Evolutionary conservation across 2,113 vertebrate genomes (phyloP), one percentile per base, ranked within the genome.

Genomic region (Amazona guildingii): DNA sequence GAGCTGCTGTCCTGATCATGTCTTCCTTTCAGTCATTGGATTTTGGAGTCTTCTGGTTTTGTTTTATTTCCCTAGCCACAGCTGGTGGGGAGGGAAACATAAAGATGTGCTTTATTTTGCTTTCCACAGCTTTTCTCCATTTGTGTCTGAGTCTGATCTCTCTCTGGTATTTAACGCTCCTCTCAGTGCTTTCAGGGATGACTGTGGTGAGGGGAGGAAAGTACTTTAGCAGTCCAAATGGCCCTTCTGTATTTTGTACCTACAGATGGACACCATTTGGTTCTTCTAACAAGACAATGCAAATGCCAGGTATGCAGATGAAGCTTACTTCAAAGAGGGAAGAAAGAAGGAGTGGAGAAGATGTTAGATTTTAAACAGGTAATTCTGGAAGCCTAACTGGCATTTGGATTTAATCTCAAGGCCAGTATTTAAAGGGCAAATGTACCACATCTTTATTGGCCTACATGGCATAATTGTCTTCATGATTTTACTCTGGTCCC

Each of bases 401-500:
- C 17, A 49, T 83, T 87, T 81, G 33, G 25, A 35, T 83, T 75
- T 43, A 69, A 68, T 77, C 73, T 55, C 2, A 2, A 93, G 64
- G 64, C 62, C 8, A 5, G 17, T 61, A 67, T 63, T 80, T 92
- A 80, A 92, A 87, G 59, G 70, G 59, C 48, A 81, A 92, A 92
- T 37, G 73, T 35, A 90, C 27, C 14, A 54, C 35, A 18, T 83
- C 88, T 93, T 95, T 74, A 72, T 59, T 75, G 43, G 59, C 59
- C 49, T 85, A 11, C 16, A 15, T 11, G 33, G n/a, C 0, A 0
- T 74, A 83, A 61, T 44, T 31, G 33, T 33, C 74, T 90, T 93
- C 55, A 37, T 68, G 90, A 70, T 88, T 94, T 95, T 86, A 63
- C 73, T 92, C 80, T 78, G 73, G 61, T 96, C 80, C 80, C 90